A percentile compares a stretch with the other conserved stretches of the same genome.
phyloP scores from a whole-genome alignment of 2,797 vertebrate genomes.

The Notolepis coatsorum region DNA sequence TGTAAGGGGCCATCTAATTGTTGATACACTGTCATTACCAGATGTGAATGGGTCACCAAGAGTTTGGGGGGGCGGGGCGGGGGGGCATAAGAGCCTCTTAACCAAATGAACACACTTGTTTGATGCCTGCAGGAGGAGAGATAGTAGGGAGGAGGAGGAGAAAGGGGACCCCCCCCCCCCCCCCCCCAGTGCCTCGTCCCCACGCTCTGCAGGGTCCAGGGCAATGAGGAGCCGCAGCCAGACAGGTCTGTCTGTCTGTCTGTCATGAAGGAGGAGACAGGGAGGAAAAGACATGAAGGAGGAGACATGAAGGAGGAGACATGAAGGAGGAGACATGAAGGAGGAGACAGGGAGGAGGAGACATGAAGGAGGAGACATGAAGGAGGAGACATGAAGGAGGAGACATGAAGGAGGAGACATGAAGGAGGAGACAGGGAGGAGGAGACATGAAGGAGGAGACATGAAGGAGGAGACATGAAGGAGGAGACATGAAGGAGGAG shows the following conservation, averaged over 20 bases:
- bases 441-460: no score
- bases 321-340: no score
- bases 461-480: conserved; percentile 14
- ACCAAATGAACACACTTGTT: conserved; percentile 70
- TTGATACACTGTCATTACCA: conserved; percentile 21
- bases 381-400: no score
- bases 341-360: no score
- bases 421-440: no score
- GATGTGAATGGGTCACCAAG: conserved; percentile 42
- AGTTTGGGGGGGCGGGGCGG: conserved; percentile 1
- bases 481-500: not conserved
- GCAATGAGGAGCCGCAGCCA: conserved; percentile 80
- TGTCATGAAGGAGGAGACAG: no score
- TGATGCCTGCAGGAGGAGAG: conserved; percentile 50
- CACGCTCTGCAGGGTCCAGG: conserved; percentile 68
- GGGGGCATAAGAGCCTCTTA: conserved; percentile 38
- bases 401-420: no score
- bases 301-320: no score
- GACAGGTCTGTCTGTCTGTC: conserved; percentile 69
- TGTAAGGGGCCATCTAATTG: not conserved
- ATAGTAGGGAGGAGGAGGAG: conserved; percentile 30
- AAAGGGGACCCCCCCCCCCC: conserved; percentile 41
- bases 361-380: no score
- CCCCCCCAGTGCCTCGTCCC: conserved; percentile 50
- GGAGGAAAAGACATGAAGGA: not conserved